Conservation (phyloP, 2,888 invertebrate genomes). For the Drosophila melanosoma region DNA sequence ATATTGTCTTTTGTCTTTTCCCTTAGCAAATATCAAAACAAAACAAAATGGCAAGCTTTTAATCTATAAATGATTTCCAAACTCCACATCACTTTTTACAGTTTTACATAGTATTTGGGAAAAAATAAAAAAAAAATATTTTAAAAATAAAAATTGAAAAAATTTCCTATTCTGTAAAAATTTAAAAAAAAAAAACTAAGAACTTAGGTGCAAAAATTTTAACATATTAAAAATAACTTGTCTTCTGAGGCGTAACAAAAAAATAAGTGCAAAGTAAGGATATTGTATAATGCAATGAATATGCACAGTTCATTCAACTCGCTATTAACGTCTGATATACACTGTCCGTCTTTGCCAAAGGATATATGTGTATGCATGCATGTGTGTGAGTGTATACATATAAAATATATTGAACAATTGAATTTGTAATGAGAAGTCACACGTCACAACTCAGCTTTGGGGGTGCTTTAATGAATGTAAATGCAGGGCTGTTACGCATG, state of each 20-base stretch:
- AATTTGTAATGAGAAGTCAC: slow-evolving; percentile 11
- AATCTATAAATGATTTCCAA: neutral
- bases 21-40: slow-evolving; percentile 13
- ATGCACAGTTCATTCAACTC: neutral
- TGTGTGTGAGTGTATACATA: neutral
- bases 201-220: neutral
- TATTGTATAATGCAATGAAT: neutral
- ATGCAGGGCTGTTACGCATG: slow-evolving; percentile 28
- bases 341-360: neutral
- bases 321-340: neutral
- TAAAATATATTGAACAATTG: neutral
- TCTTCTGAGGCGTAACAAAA: neutral
- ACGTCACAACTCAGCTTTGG: neutral
- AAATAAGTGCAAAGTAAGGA: neutral
- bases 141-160: neutral
- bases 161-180: neutral
- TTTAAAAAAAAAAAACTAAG: neutral
- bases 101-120: neutral
- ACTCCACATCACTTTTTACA: neutral
- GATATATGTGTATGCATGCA: neutral
- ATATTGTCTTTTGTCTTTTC: slow-evolving; percentile 10
- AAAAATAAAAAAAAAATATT: neutral
- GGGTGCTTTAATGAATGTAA: slow-evolving; percentile 11
- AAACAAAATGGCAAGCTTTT: neutral
- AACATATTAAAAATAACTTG: neutral